Evolutionary conservation across 2,797 vertebrate species (phyloP).

Genomic region (Vespertilio murinus): DNA sequence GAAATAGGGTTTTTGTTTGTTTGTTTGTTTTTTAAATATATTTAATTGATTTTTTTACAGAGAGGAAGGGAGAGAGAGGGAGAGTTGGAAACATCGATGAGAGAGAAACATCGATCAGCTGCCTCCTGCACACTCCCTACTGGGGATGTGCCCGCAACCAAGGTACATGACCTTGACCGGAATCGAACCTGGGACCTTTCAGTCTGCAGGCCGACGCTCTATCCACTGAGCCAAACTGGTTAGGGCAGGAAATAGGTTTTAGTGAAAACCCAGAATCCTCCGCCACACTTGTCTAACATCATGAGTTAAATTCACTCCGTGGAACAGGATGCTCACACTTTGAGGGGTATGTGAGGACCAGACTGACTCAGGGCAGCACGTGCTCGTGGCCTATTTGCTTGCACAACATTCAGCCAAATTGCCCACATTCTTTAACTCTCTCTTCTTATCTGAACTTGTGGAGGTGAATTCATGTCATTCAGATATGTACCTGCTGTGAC

Average conservation of each 20-base stretch:
- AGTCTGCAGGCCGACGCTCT: no score
- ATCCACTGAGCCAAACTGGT: no score
- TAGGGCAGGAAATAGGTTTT: not conserved
- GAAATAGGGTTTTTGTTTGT: not conserved
- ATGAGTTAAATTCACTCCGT: not conserved
- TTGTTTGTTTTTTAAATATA: no score
- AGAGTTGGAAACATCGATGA: no score
- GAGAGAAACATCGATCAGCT: no score
- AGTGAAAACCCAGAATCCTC: not conserved
- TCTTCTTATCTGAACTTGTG: not conserved
- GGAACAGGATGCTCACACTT: not conserved
- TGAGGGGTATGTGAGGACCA: not conserved
- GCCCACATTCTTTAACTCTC: not conserved
- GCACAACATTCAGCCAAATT: not conserved
- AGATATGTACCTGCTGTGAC: not conserved
- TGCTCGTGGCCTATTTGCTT: not conserved
- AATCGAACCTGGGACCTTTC: no score
- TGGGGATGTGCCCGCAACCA: no score
- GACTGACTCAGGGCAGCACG: accelerated
- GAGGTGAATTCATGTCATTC: not conserved
- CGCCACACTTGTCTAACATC: not conserved
- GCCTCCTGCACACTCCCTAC: no score
- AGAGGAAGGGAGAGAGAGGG: no score
- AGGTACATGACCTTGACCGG: no score
- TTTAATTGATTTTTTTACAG: no score